Evolutionary conservation across 2,113 vertebrate species (phyloP), one percentile per base, ranked within the genome.

Genomic region (Rhinoderma darwinii): DNA sequence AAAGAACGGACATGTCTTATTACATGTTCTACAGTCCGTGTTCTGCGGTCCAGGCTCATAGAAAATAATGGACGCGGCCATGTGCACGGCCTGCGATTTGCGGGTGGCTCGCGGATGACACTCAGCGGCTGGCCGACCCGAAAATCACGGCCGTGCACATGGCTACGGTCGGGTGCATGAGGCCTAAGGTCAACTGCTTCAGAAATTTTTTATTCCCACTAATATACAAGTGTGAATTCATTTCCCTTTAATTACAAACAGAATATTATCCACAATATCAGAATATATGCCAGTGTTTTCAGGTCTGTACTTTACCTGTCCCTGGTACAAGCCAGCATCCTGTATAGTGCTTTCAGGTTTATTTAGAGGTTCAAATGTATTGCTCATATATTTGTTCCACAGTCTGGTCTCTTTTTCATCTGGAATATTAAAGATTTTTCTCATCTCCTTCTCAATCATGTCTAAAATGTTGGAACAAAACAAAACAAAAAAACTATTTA

Each of bases 331-430:
- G 76, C 98, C 98, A 75, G 97, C 97, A 84, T 99, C 98, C 89
- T 99, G 98, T 90, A 99, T 98, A 88, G 97, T 99, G 95, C 97
- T 99, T 90, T 99, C 98, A 9, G 97, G 98, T 90, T 99, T 99
- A 94, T 97, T 99, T 89, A 99, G 92, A 81, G 97, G 98, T 93
- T 99, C 98, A 89, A 99, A 99, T 84, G 98, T 99, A 93, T 99
- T 99, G 96, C 96, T 99, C 97, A 99, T 99, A 92, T 99, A 99
- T 92, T 98, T 96, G 93, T 99, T 99, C 98, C 98, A 99, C 92
- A 99, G 92, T 91, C 98, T 95, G 90, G 97, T 99, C 92, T 99
- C 98, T 92, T 96, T 98, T 92, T 98, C 97, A 88, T 97, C 93
- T 37, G 97, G 94, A 93, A 99, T 99, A 95, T 89, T 98, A 94